Evolutionary conservation across 2,888 invertebrate species (phyloP), one percentile per base, ranked within the genome.

Genomic region (Coenonympha arcania): DNA sequence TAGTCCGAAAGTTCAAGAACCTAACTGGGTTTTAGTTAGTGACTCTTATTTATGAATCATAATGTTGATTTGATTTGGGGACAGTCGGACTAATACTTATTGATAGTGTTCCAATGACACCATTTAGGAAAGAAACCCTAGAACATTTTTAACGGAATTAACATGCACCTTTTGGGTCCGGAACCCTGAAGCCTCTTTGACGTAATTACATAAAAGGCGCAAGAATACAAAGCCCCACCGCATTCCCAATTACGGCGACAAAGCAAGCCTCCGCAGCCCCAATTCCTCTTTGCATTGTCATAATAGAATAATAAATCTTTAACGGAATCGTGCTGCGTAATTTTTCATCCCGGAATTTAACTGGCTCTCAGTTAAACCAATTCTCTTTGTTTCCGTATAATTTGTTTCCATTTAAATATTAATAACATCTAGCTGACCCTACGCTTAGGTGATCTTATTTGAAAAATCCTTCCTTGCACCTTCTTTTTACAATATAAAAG

Each of bases 201-300:
- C 18, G 18, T 41, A 19, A 42, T 30, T 42, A 11, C 41, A 30
- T 19, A n/a, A 30, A 30, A 28, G 30, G 30, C 30, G 30, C 30
- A 42, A 42, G 18, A 22, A 31, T 42, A 20, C 31, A 31, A 30
- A 15, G 42, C 20, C 15, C 13, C 33, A 11, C 28, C 41, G 41
- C 28, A 11, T 30, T 41, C 13, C 19, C 31, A 43, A 43, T 43
- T 43, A 33, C 19, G 31, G 13, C 22, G 33, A 31, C 43, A 43
- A 33, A 43, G 33, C 31, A 22, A 31, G 31, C 43, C 43, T 43
- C 30, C 30, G 4, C 13, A 9, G 15, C 13, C 9, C 43, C 43
- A 43, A 43, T 43, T 43, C 19, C 43, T 43, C 43, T 43, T 43
- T 31, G 43, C 43, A 43, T 43, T 43, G 31, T 33, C 31, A 43